These are phyloP conservation scores for Myiozetetes cayanensis DNA, from an alignment of 2,113 vertebrate species.

Conservation along the genomic window DNA sequence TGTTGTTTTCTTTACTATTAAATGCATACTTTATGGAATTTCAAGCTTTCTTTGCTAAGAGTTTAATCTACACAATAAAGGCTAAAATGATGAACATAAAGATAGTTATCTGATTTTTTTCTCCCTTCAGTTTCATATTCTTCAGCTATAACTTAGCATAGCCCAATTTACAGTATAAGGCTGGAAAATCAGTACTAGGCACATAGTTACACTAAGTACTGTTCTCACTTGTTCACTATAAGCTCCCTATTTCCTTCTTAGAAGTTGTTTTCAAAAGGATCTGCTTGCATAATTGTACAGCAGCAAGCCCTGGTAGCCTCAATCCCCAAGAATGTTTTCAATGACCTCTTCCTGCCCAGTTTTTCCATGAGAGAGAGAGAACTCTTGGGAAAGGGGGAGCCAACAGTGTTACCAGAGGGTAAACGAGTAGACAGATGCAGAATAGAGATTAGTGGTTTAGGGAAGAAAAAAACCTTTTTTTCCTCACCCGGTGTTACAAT, in stretches of 20 bases:
- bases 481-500: neutral
- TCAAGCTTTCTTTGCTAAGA: neutral
- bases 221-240: slow-evolving; percentile 33
- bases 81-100: neutral
- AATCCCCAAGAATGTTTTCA: slow-evolving; percentile 56
- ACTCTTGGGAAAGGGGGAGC: neutral
- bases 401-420: neutral
- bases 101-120: neutral
- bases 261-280: slow-evolving; percentile 62
- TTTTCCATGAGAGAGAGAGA: slow-evolving; percentile 39
- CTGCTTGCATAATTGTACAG: slow-evolving; percentile 52
- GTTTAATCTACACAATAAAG: neutral
- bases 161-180: neutral
- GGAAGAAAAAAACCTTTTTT: neutral
- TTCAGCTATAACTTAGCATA: neutral
- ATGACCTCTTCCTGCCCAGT: slow-evolving; percentile 43
- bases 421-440: slow-evolving; percentile 27
- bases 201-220: slow-evolving; percentile 1
- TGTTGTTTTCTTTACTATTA: neutral
- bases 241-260: slow-evolving; percentile 49
- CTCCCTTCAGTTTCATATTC: neutral
- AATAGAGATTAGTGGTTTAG: neutral
- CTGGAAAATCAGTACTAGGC: neutral
- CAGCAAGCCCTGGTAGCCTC: slow-evolving; percentile 30
- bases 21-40: neutral